Evolutionary conservation across 1,140 invertebrate genomes (phyloP), one percentile per base, ranked within the genome.

Genomic region (Drosophila santomea): DNA sequence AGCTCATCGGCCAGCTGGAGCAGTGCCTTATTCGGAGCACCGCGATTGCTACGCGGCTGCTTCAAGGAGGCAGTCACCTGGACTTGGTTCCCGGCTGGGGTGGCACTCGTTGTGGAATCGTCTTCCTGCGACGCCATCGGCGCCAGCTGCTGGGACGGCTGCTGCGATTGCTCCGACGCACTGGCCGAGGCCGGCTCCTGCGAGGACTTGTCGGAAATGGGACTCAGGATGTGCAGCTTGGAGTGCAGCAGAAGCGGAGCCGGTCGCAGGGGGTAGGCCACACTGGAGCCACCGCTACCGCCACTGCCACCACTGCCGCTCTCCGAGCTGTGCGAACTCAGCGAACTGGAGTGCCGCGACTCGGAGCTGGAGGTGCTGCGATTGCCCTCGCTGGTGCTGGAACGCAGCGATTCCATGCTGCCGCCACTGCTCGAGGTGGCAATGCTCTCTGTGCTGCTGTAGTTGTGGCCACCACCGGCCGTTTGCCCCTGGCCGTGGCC

Each of bases 141-240:
- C 0, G 95, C 59, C 66, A 32, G 32, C 8, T 32, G 32, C 32
- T 66, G 96, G 95, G 58, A 64, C 44, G 78, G 81, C 58, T 81
- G 81, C 25, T 67, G 73, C 4, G 77, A 76, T 66, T 95, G 95
- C 78, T 96, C 96, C 71, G 96, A 96, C 11, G 96, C 96, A 1
- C 95, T 95, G 80, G 96, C 96, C 1, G 95, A 96, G 14, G 95
- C 95, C 12, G 96, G 96, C 83, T 97, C 97, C 86, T 97, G 96
- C 2, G 96, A 96, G n/a, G 96, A 97, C 90, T 97, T 97, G 92
- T 97, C 97, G 28, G 96, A 97, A 80, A 97, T 98, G 6, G 97
- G 97, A 59, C 96, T 97, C 14, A 98, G 93, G 78, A 97, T 97
- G 89, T 97, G 96, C 69, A 97, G 91, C 88, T 97, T 97, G 10